Percentiles rank a stretch among this genome's conserved stretches.
phyloP scores from a whole-genome alignment of 64 coral and sea anemone genomes.

The Cladopsammia gracilis region DNA sequence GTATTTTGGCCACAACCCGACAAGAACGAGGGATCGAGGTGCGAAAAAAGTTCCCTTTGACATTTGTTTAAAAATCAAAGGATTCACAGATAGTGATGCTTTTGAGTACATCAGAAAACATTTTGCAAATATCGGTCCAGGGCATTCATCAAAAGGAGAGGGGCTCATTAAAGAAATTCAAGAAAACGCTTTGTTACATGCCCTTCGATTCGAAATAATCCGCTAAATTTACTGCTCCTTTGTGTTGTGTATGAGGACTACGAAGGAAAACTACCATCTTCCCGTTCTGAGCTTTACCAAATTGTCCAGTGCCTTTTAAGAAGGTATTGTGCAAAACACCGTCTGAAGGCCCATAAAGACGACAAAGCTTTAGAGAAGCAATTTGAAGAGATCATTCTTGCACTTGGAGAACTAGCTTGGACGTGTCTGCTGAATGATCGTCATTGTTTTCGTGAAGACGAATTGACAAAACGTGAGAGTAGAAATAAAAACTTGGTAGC shows the following conservation, averaged over 20 bases:
- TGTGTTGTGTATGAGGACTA: slow-evolving; percentile 68
- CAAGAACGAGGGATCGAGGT: slow-evolving; percentile 44
- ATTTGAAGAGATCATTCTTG: slow-evolving; percentile 15
- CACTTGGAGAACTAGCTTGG: slow-evolving; percentile 47
- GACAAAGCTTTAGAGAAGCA: slow-evolving; percentile 1
- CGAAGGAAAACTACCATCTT: slow-evolving; percentile 24
- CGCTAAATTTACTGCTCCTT: slow-evolving; percentile 39
- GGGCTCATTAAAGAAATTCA: slow-evolving; percentile 11
- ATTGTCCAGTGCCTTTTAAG: slow-evolving; percentile 28
- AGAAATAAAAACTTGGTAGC: not conserved
- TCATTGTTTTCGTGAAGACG: slow-evolving; percentile 13
- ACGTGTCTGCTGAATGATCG: not conserved
- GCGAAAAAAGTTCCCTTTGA: not conserved
- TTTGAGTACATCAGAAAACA: slow-evolving; percentile 1
- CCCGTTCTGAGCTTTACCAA: slow-evolving; percentile 51
- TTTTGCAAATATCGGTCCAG: not conserved
- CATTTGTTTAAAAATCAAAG: slow-evolving; percentile 9
- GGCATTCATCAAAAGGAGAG: not conserved
- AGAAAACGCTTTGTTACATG: not conserved
- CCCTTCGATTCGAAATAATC: slow-evolving; percentile 30
- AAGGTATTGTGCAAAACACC: slow-evolving; percentile 14
- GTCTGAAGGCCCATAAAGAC: not conserved
- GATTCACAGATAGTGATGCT: not conserved
- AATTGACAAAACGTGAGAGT: not conserved
- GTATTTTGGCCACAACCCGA: slow-evolving; percentile 1